A percentile compares a stretch with the other conserved stretches of the same genome.
phyloP scores from a whole-genome alignment of 2,888 invertebrate species.

The Malacosoma neustria region DNA sequence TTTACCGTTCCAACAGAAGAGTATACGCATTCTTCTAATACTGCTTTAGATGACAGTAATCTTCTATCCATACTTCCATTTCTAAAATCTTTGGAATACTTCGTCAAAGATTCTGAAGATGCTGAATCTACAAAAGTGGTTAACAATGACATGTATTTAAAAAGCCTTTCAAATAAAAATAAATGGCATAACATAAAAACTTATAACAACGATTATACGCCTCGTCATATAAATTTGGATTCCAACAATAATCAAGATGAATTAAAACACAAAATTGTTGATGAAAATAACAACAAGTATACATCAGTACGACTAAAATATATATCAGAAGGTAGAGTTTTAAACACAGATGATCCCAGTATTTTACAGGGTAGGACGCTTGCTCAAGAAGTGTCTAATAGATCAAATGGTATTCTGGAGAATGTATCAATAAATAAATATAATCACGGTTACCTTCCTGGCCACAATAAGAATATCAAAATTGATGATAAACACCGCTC shows the following conservation, averaged over 20 bases:
- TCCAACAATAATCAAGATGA: conserved; percentile 15
- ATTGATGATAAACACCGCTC: conserved; percentile 11
- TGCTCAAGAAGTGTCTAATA: conserved; percentile 41
- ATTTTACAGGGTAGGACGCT: conserved; percentile 34
- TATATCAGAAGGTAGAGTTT: conserved; percentile 28
- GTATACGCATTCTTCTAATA: conserved; percentile 13
- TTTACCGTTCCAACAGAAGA: conserved; percentile 15
- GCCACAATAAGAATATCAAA: conserved; percentile 20
- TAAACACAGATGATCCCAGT: conserved; percentile 22
- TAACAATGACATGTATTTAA: conserved; percentile 32
- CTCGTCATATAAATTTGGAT: conserved; percentile 34
- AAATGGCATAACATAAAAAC: conserved; percentile 61
- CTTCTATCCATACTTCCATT: conserved; percentile 42
- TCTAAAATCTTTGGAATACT: conserved; percentile 46
- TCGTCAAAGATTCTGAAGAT: conserved; percentile 22
- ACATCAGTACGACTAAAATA: conserved; percentile 40
- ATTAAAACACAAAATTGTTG: conserved; percentile 20
- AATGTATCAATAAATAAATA: conserved; percentile 45
- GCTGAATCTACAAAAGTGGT: conserved; percentile 12
- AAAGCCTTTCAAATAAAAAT: conserved; percentile 36
- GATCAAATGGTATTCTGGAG: conserved; percentile 29
- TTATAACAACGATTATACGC: conserved; percentile 47
- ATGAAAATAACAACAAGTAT: conserved; percentile 26
- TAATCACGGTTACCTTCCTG: conserved; percentile 45
- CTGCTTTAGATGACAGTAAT: conserved; percentile 24